Percentiles rank a stretch among this genome's conserved stretches.
Conservation (phyloP, 2,113 vertebrate species). For the Neoarius graeffei region DNA sequence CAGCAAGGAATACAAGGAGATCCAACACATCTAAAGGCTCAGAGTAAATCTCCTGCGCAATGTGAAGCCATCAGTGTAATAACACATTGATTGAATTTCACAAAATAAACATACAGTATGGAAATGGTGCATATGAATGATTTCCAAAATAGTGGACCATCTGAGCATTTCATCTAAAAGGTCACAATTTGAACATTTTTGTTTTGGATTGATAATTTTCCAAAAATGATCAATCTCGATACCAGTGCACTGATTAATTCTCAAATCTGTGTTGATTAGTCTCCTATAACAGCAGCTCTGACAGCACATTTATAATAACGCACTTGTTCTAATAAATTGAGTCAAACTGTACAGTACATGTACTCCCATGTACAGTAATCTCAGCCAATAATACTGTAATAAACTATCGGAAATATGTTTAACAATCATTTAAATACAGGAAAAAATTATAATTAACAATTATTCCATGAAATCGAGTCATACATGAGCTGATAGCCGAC, state of each 20-base stretch:
- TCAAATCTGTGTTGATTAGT: too few relatives aligned
- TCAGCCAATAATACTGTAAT: too few relatives aligned
- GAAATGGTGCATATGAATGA: background rate
- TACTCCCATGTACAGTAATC: too few relatives aligned
- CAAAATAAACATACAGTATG: background rate
- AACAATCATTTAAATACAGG: too few relatives aligned
- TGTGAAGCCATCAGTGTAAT: background rate
- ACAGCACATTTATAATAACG: background rate
- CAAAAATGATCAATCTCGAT: background rate
- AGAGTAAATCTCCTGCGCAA: background rate
- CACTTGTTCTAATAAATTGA: background rate
- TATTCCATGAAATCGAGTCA: too few relatives aligned
- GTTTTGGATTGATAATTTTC: background rate
- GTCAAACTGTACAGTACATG: too few relatives aligned
- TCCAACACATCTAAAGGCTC: background rate
- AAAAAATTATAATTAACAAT: background rate
- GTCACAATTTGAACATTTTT: background rate
- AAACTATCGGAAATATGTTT: too few relatives aligned
- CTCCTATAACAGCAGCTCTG: background rate
- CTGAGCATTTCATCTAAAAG: background rate
- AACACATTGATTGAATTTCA: background rate
- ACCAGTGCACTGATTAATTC: background rate
- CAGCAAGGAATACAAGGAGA: slow-evolving; percentile 56
- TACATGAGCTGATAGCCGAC: too few relatives aligned
- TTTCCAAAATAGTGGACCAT: background rate